Base-by-base conservation (phyloP, 2,888 invertebrate species). In the Machimus atricapillus region DNA sequence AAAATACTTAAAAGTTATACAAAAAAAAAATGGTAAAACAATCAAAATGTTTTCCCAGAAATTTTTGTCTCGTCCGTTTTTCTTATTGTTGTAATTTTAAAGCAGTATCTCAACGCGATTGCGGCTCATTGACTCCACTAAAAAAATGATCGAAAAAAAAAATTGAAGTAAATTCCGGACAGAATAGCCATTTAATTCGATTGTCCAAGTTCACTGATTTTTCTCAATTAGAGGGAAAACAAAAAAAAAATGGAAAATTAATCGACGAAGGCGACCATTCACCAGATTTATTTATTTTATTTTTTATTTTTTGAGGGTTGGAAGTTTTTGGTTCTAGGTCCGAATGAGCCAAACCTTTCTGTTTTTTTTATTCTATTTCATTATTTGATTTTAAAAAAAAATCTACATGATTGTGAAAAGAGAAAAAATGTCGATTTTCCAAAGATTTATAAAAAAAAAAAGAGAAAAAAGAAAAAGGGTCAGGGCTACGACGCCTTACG, bases 131-230 rank as follows among this genome's bases (percentile, higher is more conserved):
- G 52, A 52, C 14, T 52, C 16, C 34, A 7, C 34, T 34, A 7
- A 52, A 4, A n/a, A n/a, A 16, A 52, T 52, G 16, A 14, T n/a
- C 16, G 5, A 52, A 52, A 43, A 2, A 43, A 43, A 43, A 43
- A 43, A 7, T 0, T n/a, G n/a, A 46, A 5, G 4, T 4, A 46
- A 4, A 52, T n/a, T 52, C 6, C n/a, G 7, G 19, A n/a, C 52
- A 16, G 52, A 52, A n/a, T 52, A 6, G 52, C 23, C n/a, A 23
- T 37, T 40, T 40, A 77, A 77, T 40, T n/a, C 19, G 43, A 77
- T 77, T 78, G 77, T 78, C 77, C 77, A 78, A 78, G 14, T 78
- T 78, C 77, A 78, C 40, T 78, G 77, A 78, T 27, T 78, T 78
- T 78, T 78, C 77, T 78, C 77, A 43, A 78, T 77, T 77, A 43